Percentiles rank a stretch among this genome's conserved stretches.
Evolutionary conservation across 2,888 invertebrate species (phyloP).

Genomic region (Imbricaverruca yamaguchii): DNA sequence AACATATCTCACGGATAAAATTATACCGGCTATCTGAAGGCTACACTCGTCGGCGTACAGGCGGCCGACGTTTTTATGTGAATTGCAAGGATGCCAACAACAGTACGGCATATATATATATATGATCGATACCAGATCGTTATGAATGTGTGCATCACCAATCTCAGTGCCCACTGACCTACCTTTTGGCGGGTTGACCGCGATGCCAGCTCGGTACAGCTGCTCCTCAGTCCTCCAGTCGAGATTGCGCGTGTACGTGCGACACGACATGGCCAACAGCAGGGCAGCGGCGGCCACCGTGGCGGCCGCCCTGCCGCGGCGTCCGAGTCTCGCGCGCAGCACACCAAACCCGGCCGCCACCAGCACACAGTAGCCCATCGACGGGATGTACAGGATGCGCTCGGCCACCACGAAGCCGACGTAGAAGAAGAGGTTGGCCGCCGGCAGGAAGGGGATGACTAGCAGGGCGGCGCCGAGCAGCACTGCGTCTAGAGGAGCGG

Average conservation of each 20-base stretch:
- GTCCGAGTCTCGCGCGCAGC: slow-evolving; percentile 27
- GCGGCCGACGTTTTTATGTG: too few species aligned
- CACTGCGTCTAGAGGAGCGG: slow-evolving; percentile 48
- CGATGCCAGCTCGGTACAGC: slow-evolving; percentile 80
- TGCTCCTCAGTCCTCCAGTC: slow-evolving; percentile 93
- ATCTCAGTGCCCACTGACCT: slow-evolving; percentile 36
- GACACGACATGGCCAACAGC: slow-evolving; percentile 42
- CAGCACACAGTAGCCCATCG: slow-evolving; percentile 87
- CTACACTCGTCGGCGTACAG: too few species aligned
- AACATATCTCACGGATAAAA: too few species aligned
- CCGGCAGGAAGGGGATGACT: slow-evolving; percentile 87
- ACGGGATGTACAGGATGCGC: slow-evolving; percentile 88
- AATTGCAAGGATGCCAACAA: too few species aligned
- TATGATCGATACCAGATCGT: too few species aligned
- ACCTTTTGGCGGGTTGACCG: slow-evolving; percentile 98
- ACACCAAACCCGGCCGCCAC: slow-evolving; percentile 61
- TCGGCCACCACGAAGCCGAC: slow-evolving; percentile 98
- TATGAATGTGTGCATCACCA: too few species aligned
- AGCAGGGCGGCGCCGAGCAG: slow-evolving; percentile 59
- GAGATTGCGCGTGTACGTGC: slow-evolving; percentile 71
- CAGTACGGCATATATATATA: too few species aligned
- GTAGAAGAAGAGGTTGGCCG: slow-evolving; percentile 92
- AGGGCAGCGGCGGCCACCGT: slow-evolving; percentile 54
- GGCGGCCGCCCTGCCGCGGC: slow-evolving; percentile 35
- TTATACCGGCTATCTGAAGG: too few species aligned